A percentile compares a stretch with the other conserved stretches of the same genome.
These are phyloP conservation scores for Wiebesia pumilae DNA, from an alignment of 1,140 invertebrate genomes.

Conservation along the genomic window DNA sequence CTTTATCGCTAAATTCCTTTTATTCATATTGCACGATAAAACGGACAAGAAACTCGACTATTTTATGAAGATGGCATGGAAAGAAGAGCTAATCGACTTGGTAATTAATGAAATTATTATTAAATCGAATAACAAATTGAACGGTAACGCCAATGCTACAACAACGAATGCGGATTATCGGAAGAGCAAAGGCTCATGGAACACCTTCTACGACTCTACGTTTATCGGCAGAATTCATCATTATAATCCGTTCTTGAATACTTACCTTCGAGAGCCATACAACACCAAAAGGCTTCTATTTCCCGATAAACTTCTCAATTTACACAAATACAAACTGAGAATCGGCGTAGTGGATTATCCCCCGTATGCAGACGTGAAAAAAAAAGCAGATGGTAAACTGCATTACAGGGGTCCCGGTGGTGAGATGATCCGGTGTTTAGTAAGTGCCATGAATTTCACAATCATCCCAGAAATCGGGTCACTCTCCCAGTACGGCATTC, in stretches of 20 bases:
- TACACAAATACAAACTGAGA: not conserved
- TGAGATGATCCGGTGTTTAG: not conserved
- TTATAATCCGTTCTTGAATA: slow-evolving; percentile 14
- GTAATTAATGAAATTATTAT: not conserved
- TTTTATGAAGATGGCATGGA: slow-evolving; percentile 16
- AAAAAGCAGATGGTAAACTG: too few species aligned
- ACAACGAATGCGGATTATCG: not conserved
- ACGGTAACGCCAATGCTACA: not conserved
- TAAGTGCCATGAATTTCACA: slow-evolving; percentile 2
- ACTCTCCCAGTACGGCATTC: not conserved
- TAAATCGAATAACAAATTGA: not conserved
- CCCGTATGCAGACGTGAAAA: not conserved
- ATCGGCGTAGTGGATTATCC: slow-evolving; percentile 25
- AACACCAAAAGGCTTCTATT: not conserved
- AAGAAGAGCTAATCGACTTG: not conserved
- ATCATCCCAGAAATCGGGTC: not conserved
- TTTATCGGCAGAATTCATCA: not conserved
- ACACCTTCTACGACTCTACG: not conserved
- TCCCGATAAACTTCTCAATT: not conserved
- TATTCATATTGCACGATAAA: not conserved
- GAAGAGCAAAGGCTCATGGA: not conserved
- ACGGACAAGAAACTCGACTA: not conserved
- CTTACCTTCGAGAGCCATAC: not conserved
- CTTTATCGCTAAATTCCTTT: slow-evolving; percentile 4
- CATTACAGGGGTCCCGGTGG: not conserved